These are phyloP conservation scores for Platycnemis pennipes DNA, from an alignment of 2,888 invertebrate genomes.

Conservation along the genomic window DNA sequence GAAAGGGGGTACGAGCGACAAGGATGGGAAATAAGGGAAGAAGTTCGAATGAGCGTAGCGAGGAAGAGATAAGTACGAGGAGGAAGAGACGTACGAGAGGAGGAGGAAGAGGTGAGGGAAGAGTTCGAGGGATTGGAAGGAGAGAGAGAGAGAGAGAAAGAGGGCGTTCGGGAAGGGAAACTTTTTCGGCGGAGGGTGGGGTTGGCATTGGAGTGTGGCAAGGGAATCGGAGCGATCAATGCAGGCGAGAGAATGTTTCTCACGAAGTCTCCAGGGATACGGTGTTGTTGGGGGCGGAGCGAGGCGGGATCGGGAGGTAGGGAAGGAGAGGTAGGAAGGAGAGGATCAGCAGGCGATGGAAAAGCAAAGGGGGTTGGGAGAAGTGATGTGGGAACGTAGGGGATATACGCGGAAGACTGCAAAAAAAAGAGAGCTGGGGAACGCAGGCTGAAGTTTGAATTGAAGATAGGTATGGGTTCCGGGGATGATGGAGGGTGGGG, in stretches of 20 bases:
- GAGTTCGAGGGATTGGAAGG: neutral
- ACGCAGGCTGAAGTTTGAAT: constrained; percentile 11
- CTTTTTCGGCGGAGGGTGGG: neutral
- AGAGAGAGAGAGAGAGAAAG: neutral
- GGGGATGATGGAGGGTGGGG: neutral
- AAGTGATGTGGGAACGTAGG: neutral
- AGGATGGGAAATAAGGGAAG: neutral
- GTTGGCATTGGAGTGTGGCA: constrained; percentile 43
- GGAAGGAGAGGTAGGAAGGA: neutral
- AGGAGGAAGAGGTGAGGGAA: neutral
- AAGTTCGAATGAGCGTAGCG: neutral
- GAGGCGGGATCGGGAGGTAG: neutral
- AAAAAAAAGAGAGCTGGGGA: neutral
- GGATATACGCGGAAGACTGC: constrained; percentile 28
- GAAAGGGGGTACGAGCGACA: neutral
- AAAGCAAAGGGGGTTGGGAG: too few relatives aligned
- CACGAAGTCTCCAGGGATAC: constrained; percentile 45
- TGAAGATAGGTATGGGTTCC: neutral
- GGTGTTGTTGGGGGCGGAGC: neutral
- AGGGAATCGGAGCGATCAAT: constrained; percentile 64
- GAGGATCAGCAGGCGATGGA: neutral
- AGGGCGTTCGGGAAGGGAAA: neutral
- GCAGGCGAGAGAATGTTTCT: constrained; percentile 51
- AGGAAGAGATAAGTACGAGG: neutral
- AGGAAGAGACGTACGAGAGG: too few relatives aligned